These are phyloP conservation scores for Pterostichus niger DNA, from an alignment of 2,888 invertebrate species.

Conservation along the genomic window DNA sequence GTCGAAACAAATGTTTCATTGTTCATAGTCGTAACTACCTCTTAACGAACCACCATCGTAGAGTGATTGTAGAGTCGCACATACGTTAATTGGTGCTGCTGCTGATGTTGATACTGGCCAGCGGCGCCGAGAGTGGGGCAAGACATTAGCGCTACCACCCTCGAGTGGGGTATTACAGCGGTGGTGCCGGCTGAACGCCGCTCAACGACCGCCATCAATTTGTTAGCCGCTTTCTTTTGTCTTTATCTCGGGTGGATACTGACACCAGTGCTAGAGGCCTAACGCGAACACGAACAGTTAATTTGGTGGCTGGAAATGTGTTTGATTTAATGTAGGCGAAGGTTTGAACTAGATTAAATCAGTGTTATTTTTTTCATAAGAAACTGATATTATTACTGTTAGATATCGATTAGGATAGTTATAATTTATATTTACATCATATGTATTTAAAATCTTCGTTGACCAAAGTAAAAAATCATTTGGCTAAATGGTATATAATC, in stretches of 20 bases:
- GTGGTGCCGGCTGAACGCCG: neutral
- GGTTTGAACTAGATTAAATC: no score
- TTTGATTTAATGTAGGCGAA: no score
- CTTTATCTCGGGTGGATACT: constrained; percentile 23
- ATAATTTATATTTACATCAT: no score
- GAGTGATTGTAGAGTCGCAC: neutral
- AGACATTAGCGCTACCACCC: neutral
- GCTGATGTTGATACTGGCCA: neutral
- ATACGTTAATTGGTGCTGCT: constrained; percentile 6
- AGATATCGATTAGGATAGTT: no score
- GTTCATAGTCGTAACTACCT: constrained; percentile 17
- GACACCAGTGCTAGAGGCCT: neutral
- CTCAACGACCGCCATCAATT: constrained; percentile 46
- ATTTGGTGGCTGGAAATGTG: no score
- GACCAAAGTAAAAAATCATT: no score
- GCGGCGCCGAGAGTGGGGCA: neutral
- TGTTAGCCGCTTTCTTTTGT: constrained; percentile 36
- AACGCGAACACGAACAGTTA: no score
- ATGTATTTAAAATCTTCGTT: no score
- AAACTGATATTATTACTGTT: no score
- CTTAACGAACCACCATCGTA: neutral
- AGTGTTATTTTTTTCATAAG: no score
- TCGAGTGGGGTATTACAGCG: neutral
- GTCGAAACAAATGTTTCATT: constrained; percentile 33
- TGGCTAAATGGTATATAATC: no score